Evolutionary conservation across 2,888 invertebrate genomes (phyloP).

Genomic region (Napeogenes sylphis): DNA sequence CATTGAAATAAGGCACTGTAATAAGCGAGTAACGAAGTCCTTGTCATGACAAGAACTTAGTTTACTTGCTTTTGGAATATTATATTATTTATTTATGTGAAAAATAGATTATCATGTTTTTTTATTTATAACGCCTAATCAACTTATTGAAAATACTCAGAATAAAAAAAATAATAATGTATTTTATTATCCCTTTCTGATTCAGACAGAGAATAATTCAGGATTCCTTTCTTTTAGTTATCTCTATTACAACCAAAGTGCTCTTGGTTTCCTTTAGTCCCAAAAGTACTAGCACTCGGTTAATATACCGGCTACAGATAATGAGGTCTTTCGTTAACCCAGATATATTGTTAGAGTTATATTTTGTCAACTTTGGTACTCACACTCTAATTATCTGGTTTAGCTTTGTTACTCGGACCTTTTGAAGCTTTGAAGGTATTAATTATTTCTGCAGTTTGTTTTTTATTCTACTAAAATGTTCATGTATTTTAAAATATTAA

Average conservation of each 20-base stretch:
- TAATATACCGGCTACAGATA: slow-evolving; percentile 19
- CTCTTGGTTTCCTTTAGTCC: neutral
- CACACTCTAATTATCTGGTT: neutral
- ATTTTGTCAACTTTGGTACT: neutral
- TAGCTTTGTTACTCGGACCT: neutral
- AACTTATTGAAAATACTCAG: too few relatives aligned
- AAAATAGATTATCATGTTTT: too few relatives aligned
- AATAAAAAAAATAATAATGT: too few relatives aligned
- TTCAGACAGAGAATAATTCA: neutral
- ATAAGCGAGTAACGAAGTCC: too few relatives aligned
- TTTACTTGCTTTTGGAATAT: too few relatives aligned
- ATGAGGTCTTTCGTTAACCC: slow-evolving; percentile 16
- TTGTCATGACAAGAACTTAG: too few relatives aligned
- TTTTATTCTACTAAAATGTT: neutral
- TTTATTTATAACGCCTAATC: too few relatives aligned
- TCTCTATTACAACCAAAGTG: neutral
- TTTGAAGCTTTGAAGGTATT: neutral
- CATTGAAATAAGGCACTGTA: too few relatives aligned
- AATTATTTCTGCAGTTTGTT: neutral
- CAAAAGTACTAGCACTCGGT: slow-evolving; percentile 18
- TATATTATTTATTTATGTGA: too few relatives aligned
- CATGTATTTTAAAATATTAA: neutral
- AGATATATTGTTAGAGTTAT: slow-evolving; percentile 2
- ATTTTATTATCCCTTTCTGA: neutral
- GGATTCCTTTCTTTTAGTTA: neutral